A percentile compares a stretch with the other conserved stretches of the same genome.
These are phyloP conservation scores for Lagenorhynchus albirostris DNA, from an alignment of 2,113 vertebrate genomes.

Conservation along the genomic window DNA sequence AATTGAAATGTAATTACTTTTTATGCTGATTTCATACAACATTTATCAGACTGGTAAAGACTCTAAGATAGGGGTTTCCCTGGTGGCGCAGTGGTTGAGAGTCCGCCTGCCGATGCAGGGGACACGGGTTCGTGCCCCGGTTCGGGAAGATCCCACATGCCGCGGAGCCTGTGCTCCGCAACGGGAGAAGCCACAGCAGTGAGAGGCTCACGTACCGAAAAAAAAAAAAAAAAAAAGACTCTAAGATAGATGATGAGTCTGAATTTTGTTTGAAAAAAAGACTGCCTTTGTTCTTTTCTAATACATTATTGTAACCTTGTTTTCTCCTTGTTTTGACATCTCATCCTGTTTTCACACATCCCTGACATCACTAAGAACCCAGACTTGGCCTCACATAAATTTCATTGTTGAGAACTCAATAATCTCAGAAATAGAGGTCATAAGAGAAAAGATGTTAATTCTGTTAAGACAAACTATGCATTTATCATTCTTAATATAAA, in stretches of 20 bases:
- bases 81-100: too few species aligned
- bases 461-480: neutral
- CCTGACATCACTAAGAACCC: conserved; percentile 53
- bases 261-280: conserved; percentile 46
- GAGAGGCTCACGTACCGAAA: too few species aligned
- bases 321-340: conserved; percentile 65
- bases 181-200: too few species aligned
- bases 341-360: conserved; percentile 39
- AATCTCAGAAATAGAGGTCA: conserved; percentile 45
- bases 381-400: conserved; percentile 64
- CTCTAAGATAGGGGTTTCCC: neutral
- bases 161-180: too few species aligned
- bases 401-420: conserved; percentile 28
- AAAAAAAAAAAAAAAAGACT: neutral
- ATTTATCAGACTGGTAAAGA: conserved; percentile 64
- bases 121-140: too few species aligned
- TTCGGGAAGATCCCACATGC: too few species aligned
- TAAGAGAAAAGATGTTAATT: conserved; percentile 27
- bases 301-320: conserved; percentile 64
- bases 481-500: conserved; percentile 6
- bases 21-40: conserved; percentile 71
- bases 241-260: conserved; percentile 26
- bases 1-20: conserved; percentile 50
- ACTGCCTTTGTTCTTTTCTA: conserved; percentile 54
- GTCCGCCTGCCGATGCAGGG: too few species aligned